Evolutionary conservation across 2,113 vertebrate species (phyloP), one percentile per base, ranked within the genome.

Genomic region (Pangasianodon hypophthalmus): DNA sequence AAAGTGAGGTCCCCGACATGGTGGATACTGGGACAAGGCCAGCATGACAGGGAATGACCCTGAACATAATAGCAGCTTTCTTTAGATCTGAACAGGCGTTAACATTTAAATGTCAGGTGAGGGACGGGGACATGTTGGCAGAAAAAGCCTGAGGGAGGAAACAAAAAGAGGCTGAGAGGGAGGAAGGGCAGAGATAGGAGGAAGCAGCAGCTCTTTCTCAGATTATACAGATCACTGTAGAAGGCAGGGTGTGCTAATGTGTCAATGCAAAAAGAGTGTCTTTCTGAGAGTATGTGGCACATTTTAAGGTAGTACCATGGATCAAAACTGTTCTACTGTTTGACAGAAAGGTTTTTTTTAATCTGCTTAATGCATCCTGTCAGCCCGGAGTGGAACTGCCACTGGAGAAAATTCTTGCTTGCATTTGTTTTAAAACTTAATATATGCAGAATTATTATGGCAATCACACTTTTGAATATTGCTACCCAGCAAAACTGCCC

Each of bases 91-190:
- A 93, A 84, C 89, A 79, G 77, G 90, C 84, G 81, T 89, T 94
- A 94, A 92, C 94, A 95, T 95, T 94, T 94, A 95, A 95, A 95
- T 95, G 95, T 93, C 92, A 95, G 92, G 92, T 91, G 88, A 89
- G 64, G 89, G 87, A 92, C 9, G 80, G 89, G 93, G 90, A 94
- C 86, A 92, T 93, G 93, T 92, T 92, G 92, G 91, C 75, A 90
- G 90, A 56, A 52, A 64, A 67, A 87, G 91, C 91, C 90, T 80
- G 58, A 29, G 29, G 92, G 85, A 80, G 67, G 52, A 73, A 86
- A 82, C 64, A 81, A 81, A 56, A 73, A 56, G 89, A 83, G 46
- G 75, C 24, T 75, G 64, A 83, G 21, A 89, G 26, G 50, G 84
- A 46, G 73, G 79, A 44, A 60, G 52, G 41, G 64, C 32, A 75